Evolutionary conservation across 2,888 invertebrate species (phyloP).

Genomic region (Conchocele bisecta): DNA sequence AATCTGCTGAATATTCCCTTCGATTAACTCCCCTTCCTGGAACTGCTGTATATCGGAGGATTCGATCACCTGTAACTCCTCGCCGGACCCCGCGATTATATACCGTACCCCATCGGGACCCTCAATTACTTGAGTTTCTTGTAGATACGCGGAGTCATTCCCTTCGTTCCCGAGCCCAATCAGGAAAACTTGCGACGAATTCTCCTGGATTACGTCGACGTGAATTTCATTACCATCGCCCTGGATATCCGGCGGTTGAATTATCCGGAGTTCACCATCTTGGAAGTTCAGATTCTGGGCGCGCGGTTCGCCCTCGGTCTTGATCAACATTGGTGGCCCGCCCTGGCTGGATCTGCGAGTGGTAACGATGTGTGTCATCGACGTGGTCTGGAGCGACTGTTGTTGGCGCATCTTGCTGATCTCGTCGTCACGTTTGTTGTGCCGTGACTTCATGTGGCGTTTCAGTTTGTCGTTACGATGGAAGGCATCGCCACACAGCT

Average conservation of each 20-base stretch:
- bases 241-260: background rate
- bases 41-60: constrained; percentile 43
- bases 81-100: constrained; percentile 56
- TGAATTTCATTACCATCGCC: constrained; percentile 44
- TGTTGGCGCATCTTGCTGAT: no score
- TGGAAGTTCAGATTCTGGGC: constrained; percentile 37
- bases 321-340: constrained; percentile 47
- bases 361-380: constrained; percentile 40
- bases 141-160: constrained; percentile 47
- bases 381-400: constrained; percentile 2
- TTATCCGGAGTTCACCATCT: constrained; percentile 18
- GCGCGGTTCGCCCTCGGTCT: constrained; percentile 35
- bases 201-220: constrained; percentile 56
- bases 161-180: constrained; percentile 48
- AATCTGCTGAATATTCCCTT: no score
- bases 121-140: constrained; percentile 59
- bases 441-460: constrained; percentile 56
- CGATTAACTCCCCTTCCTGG: constrained; percentile 44
- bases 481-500: constrained; percentile 57
- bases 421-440: constrained; percentile 3
- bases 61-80: constrained; percentile 57
- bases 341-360: constrained; percentile 27
- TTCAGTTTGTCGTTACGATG: constrained; percentile 59
- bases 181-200: constrained; percentile 47
- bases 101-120: constrained; percentile 55